Base-by-base conservation (phyloP, 2,797 vertebrate genomes). In the Sciaenops ocellatus region DNA sequence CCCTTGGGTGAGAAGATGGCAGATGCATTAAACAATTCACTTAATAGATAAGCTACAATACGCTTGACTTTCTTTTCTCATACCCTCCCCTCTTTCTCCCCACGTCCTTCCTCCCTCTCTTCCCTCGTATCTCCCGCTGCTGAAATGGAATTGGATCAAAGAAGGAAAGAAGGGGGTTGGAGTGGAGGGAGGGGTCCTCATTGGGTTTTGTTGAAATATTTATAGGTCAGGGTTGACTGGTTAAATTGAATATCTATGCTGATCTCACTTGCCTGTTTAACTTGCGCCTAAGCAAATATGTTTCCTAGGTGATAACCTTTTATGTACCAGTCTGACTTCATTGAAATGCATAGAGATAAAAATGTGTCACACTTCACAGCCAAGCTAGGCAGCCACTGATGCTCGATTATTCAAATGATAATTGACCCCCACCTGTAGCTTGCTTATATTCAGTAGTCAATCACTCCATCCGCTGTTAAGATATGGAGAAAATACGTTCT, bases 281-380 rank as follows among this genome's bases (percentile, higher is more conserved):
- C 97, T 99, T 98, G 96, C 96, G 97, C 97, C 98, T 97, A 97
- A 97, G 97, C 98, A 99, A 99, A 98, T 99, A 99, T 98, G 98
- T 99, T 99, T 99, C 98, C 98, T 98, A 98, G 98, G 98, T 98
- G 98, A 99, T 99, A 99, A 99, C 98, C 98, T 99, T 99, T 99
- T 98, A 99, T 99, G 97, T 98, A 98, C 97, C 96, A 96, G 97
- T 92, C 97, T 95, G 97, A 97, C 97, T 98, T 98, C 97, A 99
- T 99, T 99, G 98, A 99, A 99, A 99, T 99, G 97, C 98, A 98
- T 97, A 96, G 97, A 98, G 97, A 99, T 98, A 98, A 98, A 98
- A 98, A 98, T 97, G 95, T 98, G 98, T 98, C 98, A 98, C 97
- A 97, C 97, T 98, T 96, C 94, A 95, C 93, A 94, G 95, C 95